Evolutionary conservation across 1,140 invertebrate species (phyloP).

Genomic region (Zaprionus nigranus): DNA sequence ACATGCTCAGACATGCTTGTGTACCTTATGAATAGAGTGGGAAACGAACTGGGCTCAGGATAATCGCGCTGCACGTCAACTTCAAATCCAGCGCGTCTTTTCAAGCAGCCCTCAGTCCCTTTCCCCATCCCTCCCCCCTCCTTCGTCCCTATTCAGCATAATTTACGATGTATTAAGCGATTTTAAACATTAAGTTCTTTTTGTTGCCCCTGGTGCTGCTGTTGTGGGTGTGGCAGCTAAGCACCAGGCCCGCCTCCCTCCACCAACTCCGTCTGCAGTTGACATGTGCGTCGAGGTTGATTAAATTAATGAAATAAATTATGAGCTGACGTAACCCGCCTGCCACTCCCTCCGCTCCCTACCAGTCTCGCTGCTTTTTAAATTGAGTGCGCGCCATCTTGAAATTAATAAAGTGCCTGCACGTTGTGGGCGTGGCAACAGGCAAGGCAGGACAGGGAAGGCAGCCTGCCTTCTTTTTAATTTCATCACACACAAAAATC

Average conservation of each 20-base stretch:
- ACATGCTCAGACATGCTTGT: conserved; percentile 40
- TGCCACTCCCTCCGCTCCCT: neutral
- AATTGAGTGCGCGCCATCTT: conserved; percentile 80
- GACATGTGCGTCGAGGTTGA: conserved; percentile 80
- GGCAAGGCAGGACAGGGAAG: neutral
- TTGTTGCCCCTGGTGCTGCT: conserved; percentile 25
- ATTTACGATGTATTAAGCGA: conserved; percentile 82
- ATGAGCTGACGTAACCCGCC: conserved; percentile 62
- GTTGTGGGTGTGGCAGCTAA: conserved; percentile 39
- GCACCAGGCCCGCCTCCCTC: neutral
- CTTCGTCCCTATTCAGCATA: conserved; percentile 50
- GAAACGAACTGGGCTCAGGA: conserved; percentile 19
- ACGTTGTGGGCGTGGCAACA: conserved; percentile 29
- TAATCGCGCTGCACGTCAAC: conserved; percentile 30
- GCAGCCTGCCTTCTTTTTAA: conserved; percentile 46
- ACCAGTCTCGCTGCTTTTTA: conserved; percentile 54
- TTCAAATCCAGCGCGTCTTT: conserved; percentile 28
- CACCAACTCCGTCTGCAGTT: conserved; percentile 52
- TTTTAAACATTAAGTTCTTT: conserved; percentile 70
- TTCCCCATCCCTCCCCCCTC: neutral
- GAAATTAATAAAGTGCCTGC: conserved; percentile 77
- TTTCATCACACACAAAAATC: conserved; percentile 48
- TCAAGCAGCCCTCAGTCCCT: conserved; percentile 3
- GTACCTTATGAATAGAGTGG: conserved; percentile 51
- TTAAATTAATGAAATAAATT: conserved; percentile 84